Conservation (phyloP, 2,888 invertebrate species). For the Drosophila paranaensis region DNA sequence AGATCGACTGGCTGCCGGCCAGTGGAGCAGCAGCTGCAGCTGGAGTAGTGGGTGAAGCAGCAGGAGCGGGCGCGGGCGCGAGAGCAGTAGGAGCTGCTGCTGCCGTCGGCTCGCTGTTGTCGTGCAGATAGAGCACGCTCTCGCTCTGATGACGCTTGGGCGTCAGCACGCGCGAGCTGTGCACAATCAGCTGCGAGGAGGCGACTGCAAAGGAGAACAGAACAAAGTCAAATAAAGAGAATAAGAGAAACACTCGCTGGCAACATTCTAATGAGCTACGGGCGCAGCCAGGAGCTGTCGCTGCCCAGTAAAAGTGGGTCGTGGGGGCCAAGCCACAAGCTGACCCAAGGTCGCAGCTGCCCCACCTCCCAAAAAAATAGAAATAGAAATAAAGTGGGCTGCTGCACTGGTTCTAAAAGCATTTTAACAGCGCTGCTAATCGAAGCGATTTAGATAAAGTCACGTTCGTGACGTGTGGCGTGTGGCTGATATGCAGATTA, state of each 20-base stretch:
- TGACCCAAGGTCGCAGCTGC: conserved; percentile 58
- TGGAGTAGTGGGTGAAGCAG: conserved; percentile 31
- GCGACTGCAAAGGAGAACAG: conserved; percentile 78
- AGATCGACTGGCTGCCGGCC: conserved; percentile 40
- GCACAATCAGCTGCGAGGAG: conserved; percentile 89
- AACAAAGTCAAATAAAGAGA: neutral
- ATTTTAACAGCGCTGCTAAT: conserved; percentile 18
- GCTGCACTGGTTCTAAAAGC: conserved; percentile 53
- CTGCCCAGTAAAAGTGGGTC: conserved; percentile 69
- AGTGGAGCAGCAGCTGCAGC: conserved; percentile 22
- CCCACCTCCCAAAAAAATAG: neutral
- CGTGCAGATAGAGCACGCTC: conserved; percentile 89
- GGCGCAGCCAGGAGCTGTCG: conserved; percentile 57
- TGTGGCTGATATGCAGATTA: conserved; percentile 37
- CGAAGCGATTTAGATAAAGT: conserved; percentile 49
- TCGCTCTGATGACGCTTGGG: conserved; percentile 92
- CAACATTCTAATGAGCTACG: conserved; percentile 38
- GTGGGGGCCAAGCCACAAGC: conserved; percentile 41
- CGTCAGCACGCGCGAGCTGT: conserved; percentile 91
- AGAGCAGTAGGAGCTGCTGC: too few species aligned
- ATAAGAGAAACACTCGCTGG: conserved; percentile 1
- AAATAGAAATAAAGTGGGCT: conserved; percentile 7
- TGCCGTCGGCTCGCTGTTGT: conserved; percentile 80
- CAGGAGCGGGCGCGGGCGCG: too few species aligned
- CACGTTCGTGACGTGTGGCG: conserved; percentile 38